Base-by-base conservation (phyloP, 1,140 invertebrate genomes). In the Drosophila nikananu region DNA sequence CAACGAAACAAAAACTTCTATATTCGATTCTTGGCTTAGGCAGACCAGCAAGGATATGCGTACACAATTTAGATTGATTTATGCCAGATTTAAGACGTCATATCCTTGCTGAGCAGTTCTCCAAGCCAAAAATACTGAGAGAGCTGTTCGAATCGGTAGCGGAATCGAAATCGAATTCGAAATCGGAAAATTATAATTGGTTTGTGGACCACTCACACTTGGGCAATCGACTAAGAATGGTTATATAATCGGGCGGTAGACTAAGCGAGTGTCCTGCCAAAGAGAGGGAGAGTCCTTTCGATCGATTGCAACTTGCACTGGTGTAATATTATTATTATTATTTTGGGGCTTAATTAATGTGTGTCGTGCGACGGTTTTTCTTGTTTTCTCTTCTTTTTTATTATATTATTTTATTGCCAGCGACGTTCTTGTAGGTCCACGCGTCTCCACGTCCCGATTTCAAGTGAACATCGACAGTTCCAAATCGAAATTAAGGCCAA, bases 401-500 rank as follows among this genome's bases (percentile, higher is more conserved):
- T 27, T 42, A 19, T 42, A 15, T 25, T 57, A 41, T 55, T 64
- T 76, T 73, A 89, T 90, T 84, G 86, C 81, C 61, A 86, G 79
- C 86, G 86, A 90, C 86, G 78, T 78, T 74, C 35, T 79, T 74
- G 66, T 73, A 90, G 79, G 90, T 92, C 91, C 83, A 80, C 80
- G 89, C 91, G 91, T 92, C 77, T 92, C 74, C 83, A 92, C 91
- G 91, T 92, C 86, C 91, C 91, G 91, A 89, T 83, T 92, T 92
- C 91, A 89, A 92, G 86, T 92, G 91, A 92, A 87, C 83, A 92
- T 91, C 80, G 83, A 83, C 78, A 86, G 87, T 92, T 92, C 90
- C 91, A 92, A 92, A 92, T 91, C 82, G 80, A 92, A 91, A 91
- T 92, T 92, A 91, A 91, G 91, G 86, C 91, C 91, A 92, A 84